Conservation (phyloP, 2,888 invertebrate species). For the Dasypolia templi region DNA sequence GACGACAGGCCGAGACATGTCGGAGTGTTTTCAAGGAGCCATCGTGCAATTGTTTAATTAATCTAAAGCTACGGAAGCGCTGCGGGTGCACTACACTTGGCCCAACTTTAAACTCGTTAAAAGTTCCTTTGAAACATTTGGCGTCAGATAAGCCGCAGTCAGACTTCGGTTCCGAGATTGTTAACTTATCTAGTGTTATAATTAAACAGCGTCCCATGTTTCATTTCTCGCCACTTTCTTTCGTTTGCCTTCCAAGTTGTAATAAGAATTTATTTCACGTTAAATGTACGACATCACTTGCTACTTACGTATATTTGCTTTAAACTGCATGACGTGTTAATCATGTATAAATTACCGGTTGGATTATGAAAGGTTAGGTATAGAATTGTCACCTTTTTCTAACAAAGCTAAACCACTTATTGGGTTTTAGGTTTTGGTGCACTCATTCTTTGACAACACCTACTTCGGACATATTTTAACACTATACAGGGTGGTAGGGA, state of each 20-base stretch:
- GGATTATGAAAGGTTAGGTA: not conserved
- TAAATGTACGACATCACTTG: constrained; percentile 26
- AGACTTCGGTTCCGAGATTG: constrained; percentile 87
- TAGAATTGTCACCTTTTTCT: not conserved
- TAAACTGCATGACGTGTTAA: not conserved
- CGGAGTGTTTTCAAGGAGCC: constrained; percentile 90
- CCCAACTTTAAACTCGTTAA: constrained; percentile 90
- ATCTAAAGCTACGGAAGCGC: constrained; percentile 87
- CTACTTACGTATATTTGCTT: constrained; percentile 26
- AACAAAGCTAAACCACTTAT: not conserved
- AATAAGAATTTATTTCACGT: constrained; percentile 48
- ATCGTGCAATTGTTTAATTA: constrained; percentile 91
- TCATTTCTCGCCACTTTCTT: constrained; percentile 71
- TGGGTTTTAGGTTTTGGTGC: no score
- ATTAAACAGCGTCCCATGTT: constrained; percentile 83
- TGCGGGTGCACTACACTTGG: constrained; percentile 89
- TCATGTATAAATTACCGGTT: not conserved
- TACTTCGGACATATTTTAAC: not conserved
- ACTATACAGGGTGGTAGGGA: no score
- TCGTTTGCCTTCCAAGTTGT: constrained; percentile 56
- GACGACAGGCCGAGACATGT: constrained; percentile 90
- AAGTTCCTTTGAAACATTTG: constrained; percentile 90
- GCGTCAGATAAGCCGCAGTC: constrained; percentile 90
- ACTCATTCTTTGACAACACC: not conserved
- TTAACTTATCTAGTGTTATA: constrained; percentile 89